These are phyloP conservation scores for Echinometra lucunter DNA, from an alignment of 53 echinoderm and acorn worm genomes.

Conservation along the genomic window DNA sequence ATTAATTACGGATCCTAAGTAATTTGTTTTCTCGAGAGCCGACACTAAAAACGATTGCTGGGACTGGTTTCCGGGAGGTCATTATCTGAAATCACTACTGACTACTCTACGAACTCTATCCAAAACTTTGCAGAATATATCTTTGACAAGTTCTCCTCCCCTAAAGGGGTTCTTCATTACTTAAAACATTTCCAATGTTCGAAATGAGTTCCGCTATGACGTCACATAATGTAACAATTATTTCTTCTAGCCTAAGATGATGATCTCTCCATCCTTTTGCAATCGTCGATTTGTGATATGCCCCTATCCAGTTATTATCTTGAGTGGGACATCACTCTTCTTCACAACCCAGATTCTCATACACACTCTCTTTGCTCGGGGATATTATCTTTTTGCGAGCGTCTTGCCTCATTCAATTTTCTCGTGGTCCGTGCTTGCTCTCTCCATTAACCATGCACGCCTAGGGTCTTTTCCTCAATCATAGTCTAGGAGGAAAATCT, in stretches of 20 bases:
- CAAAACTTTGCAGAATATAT: background rate
- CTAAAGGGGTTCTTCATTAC: background rate
- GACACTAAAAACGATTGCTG: background rate
- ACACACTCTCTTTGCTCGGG: background rate
- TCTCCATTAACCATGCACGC: background rate
- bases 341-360: background rate
- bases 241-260: background rate
- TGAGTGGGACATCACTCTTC: slow-evolving; percentile 19
- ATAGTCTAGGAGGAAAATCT: slow-evolving; percentile 24
- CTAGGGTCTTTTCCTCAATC: slow-evolving; percentile 34
- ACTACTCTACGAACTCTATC: no score
- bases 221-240: slow-evolving; percentile 14
- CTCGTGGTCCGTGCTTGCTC: background rate
- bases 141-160: background rate
- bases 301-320: slow-evolving; percentile 45
- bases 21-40: background rate
- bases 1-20: background rate
- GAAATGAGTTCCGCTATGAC: background rate
- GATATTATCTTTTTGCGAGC: slow-evolving; percentile 21
- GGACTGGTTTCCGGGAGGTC: background rate
- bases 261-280: background rate
- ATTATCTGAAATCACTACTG: background rate
- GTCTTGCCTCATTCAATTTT: slow-evolving; percentile 53
- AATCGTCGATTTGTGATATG: slow-evolving; percentile 6
- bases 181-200: background rate